Conservation (phyloP, 2,888 invertebrate genomes). For the Mamestra brassicae region DNA sequence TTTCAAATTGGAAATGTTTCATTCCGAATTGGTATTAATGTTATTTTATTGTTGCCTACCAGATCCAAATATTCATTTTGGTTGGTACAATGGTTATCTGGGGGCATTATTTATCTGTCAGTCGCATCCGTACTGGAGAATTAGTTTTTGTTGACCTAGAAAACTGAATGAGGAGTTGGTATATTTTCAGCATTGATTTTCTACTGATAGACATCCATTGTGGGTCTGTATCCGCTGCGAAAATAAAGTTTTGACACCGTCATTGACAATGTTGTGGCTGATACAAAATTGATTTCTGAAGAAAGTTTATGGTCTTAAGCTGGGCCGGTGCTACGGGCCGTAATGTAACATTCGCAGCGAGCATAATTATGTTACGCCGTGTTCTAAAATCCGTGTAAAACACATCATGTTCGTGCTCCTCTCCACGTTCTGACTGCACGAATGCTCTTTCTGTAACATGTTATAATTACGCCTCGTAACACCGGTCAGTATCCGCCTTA, state of each 20-base stretch:
- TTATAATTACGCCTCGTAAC: too few relatives aligned
- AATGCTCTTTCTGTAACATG: too few relatives aligned
- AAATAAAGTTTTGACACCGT: neutral
- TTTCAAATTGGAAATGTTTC: slow-evolving; percentile 35
- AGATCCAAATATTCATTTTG: slow-evolving; percentile 9
- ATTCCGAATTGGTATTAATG: slow-evolving; percentile 23
- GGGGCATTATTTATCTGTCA: slow-evolving; percentile 10
- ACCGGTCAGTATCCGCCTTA: too few relatives aligned
- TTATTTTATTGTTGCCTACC: slow-evolving; percentile 24
- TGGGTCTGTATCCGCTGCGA: neutral
- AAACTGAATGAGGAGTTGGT: slow-evolving; percentile 12
- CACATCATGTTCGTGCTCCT: too few relatives aligned
- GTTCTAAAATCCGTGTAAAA: too few relatives aligned
- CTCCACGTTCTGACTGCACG: too few relatives aligned
- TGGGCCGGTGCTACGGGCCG: too few relatives aligned
- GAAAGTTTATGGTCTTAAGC: neutral
- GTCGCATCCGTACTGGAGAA: slow-evolving; percentile 2
- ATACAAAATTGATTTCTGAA: neutral
- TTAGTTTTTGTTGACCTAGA: slow-evolving; percentile 10
- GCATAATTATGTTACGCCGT: too few relatives aligned
- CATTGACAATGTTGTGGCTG: neutral
- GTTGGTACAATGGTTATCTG: slow-evolving; percentile 5
- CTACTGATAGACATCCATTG: neutral
- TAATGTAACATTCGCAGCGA: too few relatives aligned
- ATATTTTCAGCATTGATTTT: neutral